Evolutionary conservation across 1,140 invertebrate species (phyloP).

Genomic region (Bombus vancouverensis): DNA sequence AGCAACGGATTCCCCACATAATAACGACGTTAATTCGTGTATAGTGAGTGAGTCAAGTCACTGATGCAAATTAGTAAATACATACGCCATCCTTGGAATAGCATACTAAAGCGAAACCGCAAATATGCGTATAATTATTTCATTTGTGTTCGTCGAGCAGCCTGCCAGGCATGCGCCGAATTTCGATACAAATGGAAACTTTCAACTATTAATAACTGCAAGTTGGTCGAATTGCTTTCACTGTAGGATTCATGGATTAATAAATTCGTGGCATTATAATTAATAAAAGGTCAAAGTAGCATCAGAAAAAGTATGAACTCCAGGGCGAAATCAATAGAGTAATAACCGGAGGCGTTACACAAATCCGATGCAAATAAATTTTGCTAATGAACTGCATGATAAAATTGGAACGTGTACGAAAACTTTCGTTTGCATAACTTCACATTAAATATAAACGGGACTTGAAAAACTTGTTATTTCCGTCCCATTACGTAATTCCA

Average conservation of each 20-base stretch:
- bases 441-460: too few relatives aligned
- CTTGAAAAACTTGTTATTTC: background rate
- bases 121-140: constrained; percentile 11
- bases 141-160: background rate
- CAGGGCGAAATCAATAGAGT: background rate
- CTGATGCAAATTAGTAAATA: background rate
- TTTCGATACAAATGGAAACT: background rate
- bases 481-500: background rate
- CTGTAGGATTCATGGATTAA: too few relatives aligned
- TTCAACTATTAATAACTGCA: too few relatives aligned
- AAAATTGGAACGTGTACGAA: too few relatives aligned
- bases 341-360: background rate
- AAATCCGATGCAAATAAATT: background rate
- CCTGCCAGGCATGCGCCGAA: background rate
- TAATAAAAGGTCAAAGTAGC: too few relatives aligned
- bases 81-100: background rate
- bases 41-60: background rate
- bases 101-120: too few relatives aligned
- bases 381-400: background rate
- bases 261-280: too few relatives aligned
- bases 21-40: background rate
- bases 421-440: background rate
- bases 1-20: background rate
- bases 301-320: background rate
- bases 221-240: too few relatives aligned